Percentiles rank a stretch among this genome's conserved stretches.
Conservation (phyloP, 2,797 vertebrate species). For the Pantherophis alleghaniensis region DNA sequence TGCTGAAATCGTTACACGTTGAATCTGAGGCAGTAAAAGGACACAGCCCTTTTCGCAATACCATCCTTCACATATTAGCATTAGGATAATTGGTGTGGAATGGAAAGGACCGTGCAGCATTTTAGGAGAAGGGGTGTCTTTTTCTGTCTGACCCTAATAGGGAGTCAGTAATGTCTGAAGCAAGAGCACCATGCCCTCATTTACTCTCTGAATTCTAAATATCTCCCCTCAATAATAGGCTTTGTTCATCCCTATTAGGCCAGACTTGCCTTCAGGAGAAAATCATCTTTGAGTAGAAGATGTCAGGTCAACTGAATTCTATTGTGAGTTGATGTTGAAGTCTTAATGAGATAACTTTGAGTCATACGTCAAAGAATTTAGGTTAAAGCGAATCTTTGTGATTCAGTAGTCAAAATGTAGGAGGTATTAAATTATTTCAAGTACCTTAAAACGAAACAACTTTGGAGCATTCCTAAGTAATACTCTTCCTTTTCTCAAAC, state of each 20-base stretch:
- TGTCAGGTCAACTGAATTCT: not conserved
- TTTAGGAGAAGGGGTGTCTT: not conserved
- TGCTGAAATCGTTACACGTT: not conserved
- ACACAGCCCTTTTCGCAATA: not conserved
- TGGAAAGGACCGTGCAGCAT: not conserved
- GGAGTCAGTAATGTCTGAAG: not conserved
- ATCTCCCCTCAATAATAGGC: not conserved
- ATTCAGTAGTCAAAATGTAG: not conserved
- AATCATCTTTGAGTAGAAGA: not conserved
- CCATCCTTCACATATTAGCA: not conserved
- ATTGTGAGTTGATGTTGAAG: not conserved
- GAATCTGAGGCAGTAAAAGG: not conserved
- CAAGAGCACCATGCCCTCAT: not conserved
- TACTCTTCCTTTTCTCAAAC: not conserved
- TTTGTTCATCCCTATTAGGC: not conserved
- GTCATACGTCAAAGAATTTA: not conserved
- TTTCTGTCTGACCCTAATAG: not conserved
- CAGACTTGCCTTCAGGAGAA: not conserved
- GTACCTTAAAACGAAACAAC: not conserved
- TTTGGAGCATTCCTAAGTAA: constrained; percentile 1
- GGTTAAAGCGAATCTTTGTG: not conserved
- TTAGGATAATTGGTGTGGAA: not conserved
- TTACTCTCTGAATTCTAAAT: not conserved
- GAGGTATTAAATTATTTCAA: not conserved
- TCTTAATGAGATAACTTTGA: not conserved